Evolutionary conservation across 2,113 vertebrate genomes (phyloP).

Genomic region (Neopipo cinnamomea): DNA sequence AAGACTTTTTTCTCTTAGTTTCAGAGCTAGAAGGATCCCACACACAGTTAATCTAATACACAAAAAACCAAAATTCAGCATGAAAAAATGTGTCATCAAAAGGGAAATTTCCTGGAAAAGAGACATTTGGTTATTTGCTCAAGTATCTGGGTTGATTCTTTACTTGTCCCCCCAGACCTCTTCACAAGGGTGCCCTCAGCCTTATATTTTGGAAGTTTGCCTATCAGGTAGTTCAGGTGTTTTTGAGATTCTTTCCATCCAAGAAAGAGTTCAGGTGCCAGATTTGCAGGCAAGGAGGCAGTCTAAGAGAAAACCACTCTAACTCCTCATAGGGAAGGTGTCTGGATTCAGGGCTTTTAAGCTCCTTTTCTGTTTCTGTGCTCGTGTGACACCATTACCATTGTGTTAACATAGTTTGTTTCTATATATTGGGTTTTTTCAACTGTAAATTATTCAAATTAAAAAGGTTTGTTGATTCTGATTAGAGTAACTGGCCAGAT

Average conservation of each 20-base stretch:
- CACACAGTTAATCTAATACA: neutral
- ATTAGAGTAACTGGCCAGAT: neutral
- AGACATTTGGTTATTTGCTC: neutral
- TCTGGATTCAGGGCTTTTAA: neutral
- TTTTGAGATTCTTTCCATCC: neutral
- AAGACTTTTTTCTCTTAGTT: neutral
- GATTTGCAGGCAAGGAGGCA: neutral
- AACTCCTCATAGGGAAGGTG: neutral
- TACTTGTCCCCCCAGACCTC: neutral
- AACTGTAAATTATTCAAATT: neutral
- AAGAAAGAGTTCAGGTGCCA: neutral
- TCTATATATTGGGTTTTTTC: neutral
- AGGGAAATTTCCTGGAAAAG: neutral
- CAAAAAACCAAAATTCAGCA: neutral
- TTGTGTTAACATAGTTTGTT: neutral
- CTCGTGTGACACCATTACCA: rapidly evolving
- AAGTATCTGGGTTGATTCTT: neutral
- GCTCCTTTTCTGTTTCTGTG: neutral
- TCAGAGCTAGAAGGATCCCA: neutral
- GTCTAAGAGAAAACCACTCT: neutral
- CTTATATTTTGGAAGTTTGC: neutral
- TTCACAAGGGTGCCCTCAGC: neutral
- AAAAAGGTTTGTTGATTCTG: neutral
- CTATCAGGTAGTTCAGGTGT: neutral
- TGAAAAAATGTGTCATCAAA: neutral